These are phyloP conservation scores for Syngnathus rostellatus DNA, from an alignment of 2,797 vertebrate genomes.

Conservation along the genomic window DNA sequence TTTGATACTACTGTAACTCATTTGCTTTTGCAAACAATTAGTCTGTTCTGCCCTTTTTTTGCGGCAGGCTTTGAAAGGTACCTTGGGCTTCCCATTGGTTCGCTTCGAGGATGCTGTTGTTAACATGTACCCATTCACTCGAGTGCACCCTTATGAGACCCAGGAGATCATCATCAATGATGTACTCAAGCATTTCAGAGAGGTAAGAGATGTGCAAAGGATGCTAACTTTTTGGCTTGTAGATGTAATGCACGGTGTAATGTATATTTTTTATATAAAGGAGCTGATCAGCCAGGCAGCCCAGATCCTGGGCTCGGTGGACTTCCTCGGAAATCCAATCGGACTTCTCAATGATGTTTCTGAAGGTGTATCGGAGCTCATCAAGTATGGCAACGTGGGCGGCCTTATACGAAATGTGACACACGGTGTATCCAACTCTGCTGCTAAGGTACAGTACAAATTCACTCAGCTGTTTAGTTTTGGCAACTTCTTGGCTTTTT, in stretches of 20 bases:
- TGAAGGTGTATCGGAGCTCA: constrained; percentile 88
- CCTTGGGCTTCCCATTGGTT: constrained; percentile 85
- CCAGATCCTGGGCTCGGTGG: constrained; percentile 92
- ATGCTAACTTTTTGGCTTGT: neutral
- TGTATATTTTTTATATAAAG: constrained; percentile 46
- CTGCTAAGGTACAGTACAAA: constrained; percentile 90
- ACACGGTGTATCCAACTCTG: constrained; percentile 95
- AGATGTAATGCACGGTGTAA: neutral
- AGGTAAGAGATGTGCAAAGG: constrained; percentile 68
- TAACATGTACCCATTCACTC: constrained; percentile 91
- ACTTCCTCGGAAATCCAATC: constrained; percentile 97
- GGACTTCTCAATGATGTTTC: constrained; percentile 89
- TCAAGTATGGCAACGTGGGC: constrained; percentile 92
- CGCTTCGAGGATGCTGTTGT: constrained; percentile 95
- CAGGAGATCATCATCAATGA: constrained; percentile 95
- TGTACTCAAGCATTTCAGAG: constrained; percentile 92
- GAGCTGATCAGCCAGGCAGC: constrained; percentile 94
- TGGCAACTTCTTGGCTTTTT: no score
- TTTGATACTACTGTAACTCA: neutral
- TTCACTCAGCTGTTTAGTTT: neutral
- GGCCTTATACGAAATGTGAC: constrained; percentile 95
- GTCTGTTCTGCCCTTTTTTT: neutral
- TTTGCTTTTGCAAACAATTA: neutral
- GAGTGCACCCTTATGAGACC: constrained; percentile 95
- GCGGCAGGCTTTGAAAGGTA: constrained; percentile 80